phyloP scores from a whole-genome alignment of 2,113 vertebrate genomes.

The Apteryx owenii region DNA sequence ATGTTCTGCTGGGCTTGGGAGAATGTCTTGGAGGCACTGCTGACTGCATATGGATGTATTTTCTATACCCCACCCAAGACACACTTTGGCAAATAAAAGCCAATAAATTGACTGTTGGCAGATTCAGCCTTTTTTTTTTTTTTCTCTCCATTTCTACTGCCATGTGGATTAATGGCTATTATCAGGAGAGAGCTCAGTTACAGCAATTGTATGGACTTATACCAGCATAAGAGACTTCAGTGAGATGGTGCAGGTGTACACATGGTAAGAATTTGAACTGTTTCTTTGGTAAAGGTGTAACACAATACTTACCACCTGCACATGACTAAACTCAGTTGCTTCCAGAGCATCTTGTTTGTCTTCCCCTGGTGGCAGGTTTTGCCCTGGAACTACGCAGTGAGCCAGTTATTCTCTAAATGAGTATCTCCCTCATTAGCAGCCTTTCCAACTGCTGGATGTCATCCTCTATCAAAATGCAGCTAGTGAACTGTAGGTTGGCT shows the following conservation, averaged over 20 bases:
- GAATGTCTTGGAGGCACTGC: background rate
- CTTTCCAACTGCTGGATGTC: background rate
- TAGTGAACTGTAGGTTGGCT: conserved; percentile 19
- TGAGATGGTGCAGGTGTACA: background rate
- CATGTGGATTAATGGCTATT: background rate
- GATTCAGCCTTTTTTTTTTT: background rate
- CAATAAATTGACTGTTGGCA: background rate
- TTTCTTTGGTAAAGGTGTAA: background rate
- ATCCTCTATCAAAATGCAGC: background rate
- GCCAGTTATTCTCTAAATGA: background rate
- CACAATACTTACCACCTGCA: background rate
- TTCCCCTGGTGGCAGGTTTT: background rate
- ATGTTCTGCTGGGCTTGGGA: conserved; percentile 31
- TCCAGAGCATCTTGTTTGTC: background rate
- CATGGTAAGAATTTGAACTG: background rate
- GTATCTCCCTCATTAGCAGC: background rate
- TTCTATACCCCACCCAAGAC: background rate
- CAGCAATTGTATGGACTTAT: background rate
- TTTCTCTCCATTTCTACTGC: background rate
- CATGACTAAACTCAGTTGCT: background rate
- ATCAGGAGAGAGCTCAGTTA: background rate
- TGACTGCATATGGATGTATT: background rate
- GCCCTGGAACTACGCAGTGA: background rate
- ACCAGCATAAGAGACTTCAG: background rate
- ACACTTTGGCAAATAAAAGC: conserved; percentile 7